A percentile compares a stretch with the other conserved stretches of the same genome.
Conservation (phyloP, 2,113 vertebrate genomes). For the Uria lomvia region DNA sequence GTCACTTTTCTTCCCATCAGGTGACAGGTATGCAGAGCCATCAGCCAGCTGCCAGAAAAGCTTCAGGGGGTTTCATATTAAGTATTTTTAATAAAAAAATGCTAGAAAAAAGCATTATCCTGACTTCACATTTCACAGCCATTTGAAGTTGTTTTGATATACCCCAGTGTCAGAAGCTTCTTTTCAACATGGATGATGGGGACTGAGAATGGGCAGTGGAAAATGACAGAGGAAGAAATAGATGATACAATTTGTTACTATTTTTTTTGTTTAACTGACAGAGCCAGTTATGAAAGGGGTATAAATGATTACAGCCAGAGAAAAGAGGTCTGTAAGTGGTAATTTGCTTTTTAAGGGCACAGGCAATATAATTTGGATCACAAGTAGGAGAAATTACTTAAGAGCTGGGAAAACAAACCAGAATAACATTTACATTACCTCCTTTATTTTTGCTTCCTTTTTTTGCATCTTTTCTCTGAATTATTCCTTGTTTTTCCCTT, state of each 20-base stretch:
- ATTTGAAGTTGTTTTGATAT: neutral
- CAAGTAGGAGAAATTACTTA: slow-evolving; percentile 15
- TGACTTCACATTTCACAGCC: neutral
- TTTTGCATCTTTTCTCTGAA: neutral
- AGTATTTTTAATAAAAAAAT: neutral
- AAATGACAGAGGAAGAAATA: neutral
- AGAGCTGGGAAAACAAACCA: neutral
- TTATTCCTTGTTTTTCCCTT: neutral
- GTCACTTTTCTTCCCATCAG: neutral
- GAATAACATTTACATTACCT: slow-evolving; percentile 1
- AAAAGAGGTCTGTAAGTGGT: neutral
- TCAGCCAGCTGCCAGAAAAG: neutral
- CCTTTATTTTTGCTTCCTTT: neutral
- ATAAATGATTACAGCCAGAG: neutral
- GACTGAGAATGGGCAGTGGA: neutral
- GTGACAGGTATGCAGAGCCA: neutral
- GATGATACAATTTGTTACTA: neutral
- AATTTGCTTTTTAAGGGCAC: slow-evolving; percentile 33
- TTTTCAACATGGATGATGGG: neutral
- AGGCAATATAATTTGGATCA: slow-evolving; percentile 2
- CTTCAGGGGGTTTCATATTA: accelerated
- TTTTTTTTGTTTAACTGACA: neutral
- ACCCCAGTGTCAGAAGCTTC: neutral
- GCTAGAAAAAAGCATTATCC: neutral
- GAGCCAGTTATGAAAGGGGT: neutral